Conservation (phyloP, 2,113 vertebrate species). For the Calcarius ornatus region DNA sequence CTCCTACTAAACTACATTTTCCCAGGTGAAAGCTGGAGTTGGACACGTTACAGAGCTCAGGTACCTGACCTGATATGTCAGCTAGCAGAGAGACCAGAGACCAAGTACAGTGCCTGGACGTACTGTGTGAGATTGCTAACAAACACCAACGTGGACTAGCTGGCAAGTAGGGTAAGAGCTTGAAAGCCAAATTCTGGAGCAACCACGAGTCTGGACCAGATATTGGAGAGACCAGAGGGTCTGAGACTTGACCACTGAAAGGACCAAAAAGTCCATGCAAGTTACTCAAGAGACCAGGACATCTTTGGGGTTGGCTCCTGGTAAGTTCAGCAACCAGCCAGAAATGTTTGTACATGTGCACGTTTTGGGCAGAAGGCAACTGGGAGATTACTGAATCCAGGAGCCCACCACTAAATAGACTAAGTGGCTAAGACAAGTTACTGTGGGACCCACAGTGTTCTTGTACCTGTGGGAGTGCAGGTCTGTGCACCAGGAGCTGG, state of each 20-base stretch:
- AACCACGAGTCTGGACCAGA: not conserved
- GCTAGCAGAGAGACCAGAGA: not conserved
- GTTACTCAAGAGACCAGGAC: not conserved
- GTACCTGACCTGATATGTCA: not conserved
- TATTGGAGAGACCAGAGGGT: not conserved
- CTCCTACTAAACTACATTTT: not conserved
- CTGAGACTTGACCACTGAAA: not conserved
- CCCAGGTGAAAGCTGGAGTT: not conserved
- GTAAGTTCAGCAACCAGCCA: not conserved
- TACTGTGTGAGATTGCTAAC: not conserved
- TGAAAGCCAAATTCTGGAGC: not conserved
- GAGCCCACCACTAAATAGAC: not conserved
- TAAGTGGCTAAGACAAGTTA: not conserved
- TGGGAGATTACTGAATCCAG: not conserved
- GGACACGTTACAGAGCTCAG: not conserved
- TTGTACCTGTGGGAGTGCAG: not conserved
- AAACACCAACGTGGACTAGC: not conserved
- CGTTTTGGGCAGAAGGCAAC: not conserved
- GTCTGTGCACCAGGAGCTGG: not conserved
- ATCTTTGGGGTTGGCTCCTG: not conserved
- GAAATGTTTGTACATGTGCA: rapidly evolving
- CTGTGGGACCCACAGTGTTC: not conserved
- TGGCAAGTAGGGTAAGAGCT: not conserved
- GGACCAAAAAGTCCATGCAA: not conserved
- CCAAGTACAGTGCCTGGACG: not conserved